Evolutionary conservation across 2,797 vertebrate genomes (phyloP).

Genomic region (Diglossa cyanea): DNA sequence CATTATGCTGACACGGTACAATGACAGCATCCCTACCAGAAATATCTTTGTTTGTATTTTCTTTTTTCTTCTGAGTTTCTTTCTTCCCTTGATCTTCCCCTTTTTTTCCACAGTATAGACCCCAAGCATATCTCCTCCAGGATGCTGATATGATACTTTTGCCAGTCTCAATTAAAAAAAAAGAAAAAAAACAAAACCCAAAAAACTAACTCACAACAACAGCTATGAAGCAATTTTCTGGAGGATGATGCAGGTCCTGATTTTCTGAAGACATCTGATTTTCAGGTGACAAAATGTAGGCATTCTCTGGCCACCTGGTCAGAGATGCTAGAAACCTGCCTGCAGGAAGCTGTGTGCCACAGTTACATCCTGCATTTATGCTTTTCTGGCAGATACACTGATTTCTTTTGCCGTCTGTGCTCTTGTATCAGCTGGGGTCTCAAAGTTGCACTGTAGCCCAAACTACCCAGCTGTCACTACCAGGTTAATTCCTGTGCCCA

Average conservation of each 20-base stretch:
- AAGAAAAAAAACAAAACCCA: background rate
- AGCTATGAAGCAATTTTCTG: background rate
- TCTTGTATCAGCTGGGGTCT: background rate
- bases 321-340: background rate
- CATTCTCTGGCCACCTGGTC: background rate
- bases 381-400: background rate
- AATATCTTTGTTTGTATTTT: conserved; percentile 7
- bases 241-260: background rate
- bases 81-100: background rate
- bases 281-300: background rate
- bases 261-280: background rate
- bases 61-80: conserved; percentile 13
- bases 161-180: background rate
- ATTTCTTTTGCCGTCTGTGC: background rate
- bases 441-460: background rate
- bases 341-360: background rate
- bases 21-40: background rate
- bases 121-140: background rate
- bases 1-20: background rate
- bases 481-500: background rate
- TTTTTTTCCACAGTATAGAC: background rate
- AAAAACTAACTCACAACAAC: background rate
- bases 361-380: background rate
- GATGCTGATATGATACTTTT: conserved; percentile 18
- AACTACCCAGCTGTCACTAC: background rate